Conservation (phyloP, 1,140 invertebrate species). For the Euwallacea similis region DNA sequence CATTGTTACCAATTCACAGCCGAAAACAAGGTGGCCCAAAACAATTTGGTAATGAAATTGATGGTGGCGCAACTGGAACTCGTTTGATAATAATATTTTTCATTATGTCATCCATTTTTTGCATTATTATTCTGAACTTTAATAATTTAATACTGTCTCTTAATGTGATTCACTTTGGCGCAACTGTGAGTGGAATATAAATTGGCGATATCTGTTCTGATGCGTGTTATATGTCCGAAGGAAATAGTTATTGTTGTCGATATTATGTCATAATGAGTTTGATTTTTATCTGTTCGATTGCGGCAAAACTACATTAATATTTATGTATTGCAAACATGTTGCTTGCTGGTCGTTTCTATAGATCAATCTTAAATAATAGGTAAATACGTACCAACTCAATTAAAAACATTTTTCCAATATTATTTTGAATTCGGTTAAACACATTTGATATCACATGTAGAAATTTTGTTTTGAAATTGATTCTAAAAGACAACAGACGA, state of each 20-base stretch:
- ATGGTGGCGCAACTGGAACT: slow-evolving; percentile 3
- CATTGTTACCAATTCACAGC: slow-evolving; percentile 20
- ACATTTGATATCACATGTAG: too few species aligned
- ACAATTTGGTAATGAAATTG: slow-evolving; percentile 30
- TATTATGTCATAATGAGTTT: background rate
- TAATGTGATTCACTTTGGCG: slow-evolving; percentile 12
- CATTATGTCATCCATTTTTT: slow-evolving; percentile 22
- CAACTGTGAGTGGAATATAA: slow-evolving; percentile 13
- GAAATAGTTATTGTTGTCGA: background rate
- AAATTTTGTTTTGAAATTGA: too few species aligned
- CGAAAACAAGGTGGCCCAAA: slow-evolving; percentile 25
- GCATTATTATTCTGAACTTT: background rate
- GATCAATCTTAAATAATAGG: too few species aligned
- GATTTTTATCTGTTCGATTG: too few species aligned
- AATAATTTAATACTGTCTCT: slow-evolving; percentile 6
- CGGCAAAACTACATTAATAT: too few species aligned
- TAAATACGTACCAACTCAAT: too few species aligned
- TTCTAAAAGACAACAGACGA: too few species aligned
- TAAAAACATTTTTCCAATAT: too few species aligned
- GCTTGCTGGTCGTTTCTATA: too few species aligned
- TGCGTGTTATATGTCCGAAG: background rate
- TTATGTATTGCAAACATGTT: too few species aligned
- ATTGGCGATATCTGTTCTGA: background rate
- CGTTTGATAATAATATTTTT: slow-evolving; percentile 14
- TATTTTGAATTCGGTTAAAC: too few species aligned